These are phyloP conservation scores for Bombus confusus DNA, from an alignment of 1,140 invertebrate species.

Conservation along the genomic window DNA sequence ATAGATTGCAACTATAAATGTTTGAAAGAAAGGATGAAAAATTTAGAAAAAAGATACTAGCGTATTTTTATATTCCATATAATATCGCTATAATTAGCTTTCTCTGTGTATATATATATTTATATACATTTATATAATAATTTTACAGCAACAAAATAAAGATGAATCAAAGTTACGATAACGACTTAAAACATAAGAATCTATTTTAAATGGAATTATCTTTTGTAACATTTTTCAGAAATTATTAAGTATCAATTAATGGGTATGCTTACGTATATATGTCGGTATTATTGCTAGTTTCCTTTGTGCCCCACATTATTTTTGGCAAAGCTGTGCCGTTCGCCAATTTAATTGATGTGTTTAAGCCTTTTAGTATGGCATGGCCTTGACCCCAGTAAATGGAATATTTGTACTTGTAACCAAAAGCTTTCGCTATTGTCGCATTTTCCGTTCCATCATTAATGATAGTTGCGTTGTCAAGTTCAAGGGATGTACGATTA, in stretches of 20 bases:
- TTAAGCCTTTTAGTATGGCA: constrained; percentile 88
- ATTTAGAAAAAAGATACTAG: too few relatives aligned
- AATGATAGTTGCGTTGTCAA: constrained; percentile 85
- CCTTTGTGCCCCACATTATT: constrained; percentile 87
- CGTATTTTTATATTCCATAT: too few relatives aligned
- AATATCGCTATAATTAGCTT: too few relatives aligned
- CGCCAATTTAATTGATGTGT: constrained; percentile 86
- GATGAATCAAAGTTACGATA: too few relatives aligned
- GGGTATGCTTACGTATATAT: constrained; percentile 81
- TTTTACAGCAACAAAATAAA: too few relatives aligned
- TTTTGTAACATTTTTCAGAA: too few relatives aligned
- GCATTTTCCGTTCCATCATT: constrained; percentile 84
- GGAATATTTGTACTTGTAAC: constrained; percentile 86
- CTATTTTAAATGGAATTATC: too few relatives aligned
- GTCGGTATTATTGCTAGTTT: constrained; percentile 84
- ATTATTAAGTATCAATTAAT: background rate
- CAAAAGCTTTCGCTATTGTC: constrained; percentile 87
- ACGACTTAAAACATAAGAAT: too few relatives aligned
- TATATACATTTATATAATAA: too few relatives aligned
- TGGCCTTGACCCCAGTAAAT: constrained; percentile 91
- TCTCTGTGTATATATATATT: too few relatives aligned
- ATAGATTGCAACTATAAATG: too few relatives aligned
- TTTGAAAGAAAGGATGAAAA: too few relatives aligned
- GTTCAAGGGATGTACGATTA: constrained; percentile 82
- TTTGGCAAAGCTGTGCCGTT: constrained; percentile 84